These are phyloP conservation scores for Harpagus bidentatus DNA, from an alignment of 2,113 vertebrate genomes.

Conservation along the genomic window DNA sequence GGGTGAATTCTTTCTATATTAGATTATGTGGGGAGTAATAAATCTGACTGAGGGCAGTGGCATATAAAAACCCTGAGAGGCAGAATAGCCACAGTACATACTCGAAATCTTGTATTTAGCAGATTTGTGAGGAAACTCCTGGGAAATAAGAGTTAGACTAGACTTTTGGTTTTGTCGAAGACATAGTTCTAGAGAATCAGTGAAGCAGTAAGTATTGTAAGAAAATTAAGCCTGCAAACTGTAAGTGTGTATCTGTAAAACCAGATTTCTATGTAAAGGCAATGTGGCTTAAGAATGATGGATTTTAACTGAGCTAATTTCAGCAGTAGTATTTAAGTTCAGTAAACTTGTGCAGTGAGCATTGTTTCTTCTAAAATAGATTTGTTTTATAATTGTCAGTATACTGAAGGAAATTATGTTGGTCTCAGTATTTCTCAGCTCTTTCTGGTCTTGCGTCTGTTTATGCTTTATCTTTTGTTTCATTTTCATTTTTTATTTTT, in stretches of 20 bases:
- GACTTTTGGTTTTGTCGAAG: neutral
- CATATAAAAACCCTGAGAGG: slow-evolving; percentile 28
- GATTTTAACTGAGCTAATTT: neutral
- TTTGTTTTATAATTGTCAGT: neutral
- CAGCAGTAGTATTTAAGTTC: neutral
- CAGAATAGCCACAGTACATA: neutral
- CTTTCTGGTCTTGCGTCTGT: neutral
- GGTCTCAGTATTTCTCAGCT: neutral
- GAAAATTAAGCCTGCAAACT: neutral
- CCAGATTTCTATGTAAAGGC: neutral
- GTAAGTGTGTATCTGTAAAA: neutral
- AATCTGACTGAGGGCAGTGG: slow-evolving; percentile 32
- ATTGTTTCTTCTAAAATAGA: neutral
- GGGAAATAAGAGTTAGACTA: neutral
- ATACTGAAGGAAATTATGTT: neutral
- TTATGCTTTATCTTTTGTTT: neutral
- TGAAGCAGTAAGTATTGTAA: slow-evolving; percentile 45
- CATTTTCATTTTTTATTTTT: neutral
- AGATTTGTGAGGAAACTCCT: neutral
- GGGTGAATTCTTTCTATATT: slow-evolving; percentile 55
- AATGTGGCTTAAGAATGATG: neutral
- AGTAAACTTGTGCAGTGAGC: neutral
- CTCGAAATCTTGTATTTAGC: neutral
- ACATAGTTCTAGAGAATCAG: neutral
- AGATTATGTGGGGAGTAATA: slow-evolving; percentile 56